Conservation (phyloP, 2,113 vertebrate genomes). For the Sander lucioperca region DNA sequence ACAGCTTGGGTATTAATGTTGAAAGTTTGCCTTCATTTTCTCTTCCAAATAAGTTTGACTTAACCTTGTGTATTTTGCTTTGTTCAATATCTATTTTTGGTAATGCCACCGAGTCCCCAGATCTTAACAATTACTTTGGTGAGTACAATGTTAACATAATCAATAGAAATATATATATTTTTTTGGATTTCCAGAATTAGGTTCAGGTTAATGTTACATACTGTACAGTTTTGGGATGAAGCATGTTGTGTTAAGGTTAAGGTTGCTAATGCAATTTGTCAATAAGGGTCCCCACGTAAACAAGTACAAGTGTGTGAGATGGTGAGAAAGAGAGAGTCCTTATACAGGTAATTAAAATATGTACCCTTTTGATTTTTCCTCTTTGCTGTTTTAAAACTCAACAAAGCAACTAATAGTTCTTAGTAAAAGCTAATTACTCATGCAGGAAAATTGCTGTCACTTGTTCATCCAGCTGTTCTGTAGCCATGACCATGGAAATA, state of each 20-base stretch:
- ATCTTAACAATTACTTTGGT: too few species aligned
- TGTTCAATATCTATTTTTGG: neutral
- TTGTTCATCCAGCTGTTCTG: constrained; percentile 37
- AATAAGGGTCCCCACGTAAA: neutral
- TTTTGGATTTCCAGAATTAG: neutral
- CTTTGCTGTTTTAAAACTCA: neutral
- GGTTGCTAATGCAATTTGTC: neutral
- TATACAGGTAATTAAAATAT: neutral
- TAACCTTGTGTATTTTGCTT: neutral
- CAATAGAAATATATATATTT: too few species aligned
- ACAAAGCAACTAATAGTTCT: neutral
- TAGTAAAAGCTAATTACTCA: neutral
- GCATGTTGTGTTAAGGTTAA: constrained; percentile 4
- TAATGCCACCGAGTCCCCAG: neutral
- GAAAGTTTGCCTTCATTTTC: too few species aligned
- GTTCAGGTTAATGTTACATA: neutral
- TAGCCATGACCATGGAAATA: neutral
- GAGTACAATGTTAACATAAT: neutral
- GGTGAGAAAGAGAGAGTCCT: neutral
- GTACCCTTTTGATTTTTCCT: neutral
- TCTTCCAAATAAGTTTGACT: too few species aligned
- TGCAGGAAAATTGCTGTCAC: constrained; percentile 1
- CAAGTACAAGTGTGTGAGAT: neutral
- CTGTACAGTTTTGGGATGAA: neutral
- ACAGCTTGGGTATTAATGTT: too few species aligned